These are phyloP conservation scores for Eustalomyia histrio DNA, from an alignment of 2,888 invertebrate species.

Conservation along the genomic window DNA sequence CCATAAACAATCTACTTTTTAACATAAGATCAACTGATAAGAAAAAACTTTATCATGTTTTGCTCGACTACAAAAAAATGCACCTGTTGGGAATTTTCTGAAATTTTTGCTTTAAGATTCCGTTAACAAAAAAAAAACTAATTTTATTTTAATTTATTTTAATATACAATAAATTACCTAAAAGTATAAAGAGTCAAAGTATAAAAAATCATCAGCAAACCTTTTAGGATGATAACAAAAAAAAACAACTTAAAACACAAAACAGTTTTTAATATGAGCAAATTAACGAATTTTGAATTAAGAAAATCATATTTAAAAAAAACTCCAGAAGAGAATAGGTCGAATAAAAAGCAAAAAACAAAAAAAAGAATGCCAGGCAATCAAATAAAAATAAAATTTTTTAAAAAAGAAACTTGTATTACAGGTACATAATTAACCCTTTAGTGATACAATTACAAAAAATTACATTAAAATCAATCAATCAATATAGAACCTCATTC, in stretches of 20 bases:
- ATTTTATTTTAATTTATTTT: constrained; percentile 60
- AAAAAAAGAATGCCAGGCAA: constrained; percentile 43
- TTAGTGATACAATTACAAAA: not conserved
- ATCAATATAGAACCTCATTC: too few relatives aligned
- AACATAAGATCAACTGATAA: not conserved
- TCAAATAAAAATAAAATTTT: constrained; percentile 66
- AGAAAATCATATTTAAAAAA: constrained; percentile 48
- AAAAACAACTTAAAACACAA: constrained; percentile 37
- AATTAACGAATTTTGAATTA: constrained; percentile 63
- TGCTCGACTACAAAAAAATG: constrained; percentile 23
- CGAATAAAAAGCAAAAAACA: not conserved
- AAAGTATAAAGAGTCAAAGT: constrained; percentile 15
- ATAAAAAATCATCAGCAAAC: not conserved
- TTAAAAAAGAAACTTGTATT: constrained; percentile 58
- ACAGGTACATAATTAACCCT: constrained; percentile 41
- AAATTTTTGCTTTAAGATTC: constrained; percentile 8
- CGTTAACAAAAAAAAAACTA: constrained; percentile 37
- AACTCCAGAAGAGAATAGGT: not conserved
- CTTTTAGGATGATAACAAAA: constrained; percentile 32
- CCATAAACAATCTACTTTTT: not conserved
- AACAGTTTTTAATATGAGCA: constrained; percentile 63
- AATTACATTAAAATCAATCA: too few relatives aligned
- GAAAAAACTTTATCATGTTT: not conserved
- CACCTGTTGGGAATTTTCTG: constrained; percentile 44
- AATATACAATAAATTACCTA: constrained; percentile 57